These are phyloP conservation scores for Oreochromis spilurus DNA, from an alignment of 2,113 vertebrate species.

Conservation along the genomic window DNA sequence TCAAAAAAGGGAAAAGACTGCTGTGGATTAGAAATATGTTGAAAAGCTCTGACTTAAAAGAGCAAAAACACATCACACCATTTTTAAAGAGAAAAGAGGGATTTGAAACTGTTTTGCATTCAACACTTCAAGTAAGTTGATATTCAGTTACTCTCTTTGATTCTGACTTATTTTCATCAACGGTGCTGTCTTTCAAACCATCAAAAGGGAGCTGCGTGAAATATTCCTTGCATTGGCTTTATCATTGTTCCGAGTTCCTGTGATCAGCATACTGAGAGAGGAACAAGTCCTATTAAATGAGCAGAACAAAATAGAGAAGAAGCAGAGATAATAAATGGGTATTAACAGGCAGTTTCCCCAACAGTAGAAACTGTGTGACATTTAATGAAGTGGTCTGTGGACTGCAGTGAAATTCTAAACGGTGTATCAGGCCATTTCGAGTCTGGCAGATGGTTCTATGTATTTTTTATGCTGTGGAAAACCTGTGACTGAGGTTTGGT, in stretches of 20 bases:
- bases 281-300: slow-evolving; percentile 24
- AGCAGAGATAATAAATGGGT: slow-evolving; percentile 23
- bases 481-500: slow-evolving; percentile 65
- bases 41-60: background rate
- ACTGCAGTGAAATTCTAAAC: slow-evolving; percentile 42
- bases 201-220: slow-evolving; percentile 21
- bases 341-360: slow-evolving; percentile 10
- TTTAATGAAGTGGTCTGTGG: slow-evolving; percentile 46
- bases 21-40: background rate
- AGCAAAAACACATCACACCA: background rate
- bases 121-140: background rate
- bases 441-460: slow-evolving; percentile 59
- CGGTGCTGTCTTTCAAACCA: background rate
- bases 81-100: background rate
- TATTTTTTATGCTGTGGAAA: slow-evolving; percentile 68
- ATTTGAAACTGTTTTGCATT: background rate
- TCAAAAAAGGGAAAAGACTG: background rate
- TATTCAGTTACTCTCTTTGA: slow-evolving; percentile 25
- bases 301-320: slow-evolving; percentile 6
- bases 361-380: slow-evolving; percentile 29
- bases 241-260: slow-evolving; percentile 17
- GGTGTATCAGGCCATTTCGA: slow-evolving; percentile 39
- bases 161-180: slow-evolving; percentile 36
- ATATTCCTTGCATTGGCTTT: background rate
- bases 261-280: slow-evolving; percentile 28